Conservation (phyloP, 2,797 vertebrate genomes). For the Ispidina picta region DNA sequence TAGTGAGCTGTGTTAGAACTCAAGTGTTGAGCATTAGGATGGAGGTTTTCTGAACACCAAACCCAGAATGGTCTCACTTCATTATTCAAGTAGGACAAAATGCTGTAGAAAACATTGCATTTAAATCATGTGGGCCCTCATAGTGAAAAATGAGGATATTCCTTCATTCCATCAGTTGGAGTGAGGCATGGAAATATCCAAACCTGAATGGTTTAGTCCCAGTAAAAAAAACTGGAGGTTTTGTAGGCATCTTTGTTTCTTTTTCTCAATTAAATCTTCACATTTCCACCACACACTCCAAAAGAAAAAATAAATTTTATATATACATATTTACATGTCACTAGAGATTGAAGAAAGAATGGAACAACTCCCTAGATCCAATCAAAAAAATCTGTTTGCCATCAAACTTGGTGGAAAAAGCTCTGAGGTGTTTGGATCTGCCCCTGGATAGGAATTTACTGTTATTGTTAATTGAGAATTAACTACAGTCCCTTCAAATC, state of each 20-base stretch:
- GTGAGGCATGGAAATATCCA: not conserved
- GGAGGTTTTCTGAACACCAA: not conserved
- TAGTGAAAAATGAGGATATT: not conserved
- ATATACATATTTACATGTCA: not conserved
- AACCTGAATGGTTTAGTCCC: not conserved
- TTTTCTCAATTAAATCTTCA: not conserved
- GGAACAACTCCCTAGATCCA: not conserved
- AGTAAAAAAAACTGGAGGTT: not conserved
- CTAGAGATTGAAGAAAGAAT: not conserved
- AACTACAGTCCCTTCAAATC: not conserved
- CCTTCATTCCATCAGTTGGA: not conserved
- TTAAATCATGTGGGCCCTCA: not conserved
- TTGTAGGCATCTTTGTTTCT: not conserved
- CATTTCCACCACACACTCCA: not conserved
- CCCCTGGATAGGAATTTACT: not conserved
- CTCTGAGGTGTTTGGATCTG: not conserved
- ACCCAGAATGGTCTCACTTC: not conserved
- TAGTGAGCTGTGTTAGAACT: constrained; percentile 13
- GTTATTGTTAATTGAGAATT: not conserved
- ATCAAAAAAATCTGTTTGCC: constrained; percentile 8
- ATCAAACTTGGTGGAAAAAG: not conserved
- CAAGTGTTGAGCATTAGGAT: not conserved
- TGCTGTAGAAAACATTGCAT: not conserved
- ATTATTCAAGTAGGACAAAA: not conserved
- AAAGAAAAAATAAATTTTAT: not conserved